Conservation (phyloP, 2,888 invertebrate species). For the Yponomeuta evonymella region DNA sequence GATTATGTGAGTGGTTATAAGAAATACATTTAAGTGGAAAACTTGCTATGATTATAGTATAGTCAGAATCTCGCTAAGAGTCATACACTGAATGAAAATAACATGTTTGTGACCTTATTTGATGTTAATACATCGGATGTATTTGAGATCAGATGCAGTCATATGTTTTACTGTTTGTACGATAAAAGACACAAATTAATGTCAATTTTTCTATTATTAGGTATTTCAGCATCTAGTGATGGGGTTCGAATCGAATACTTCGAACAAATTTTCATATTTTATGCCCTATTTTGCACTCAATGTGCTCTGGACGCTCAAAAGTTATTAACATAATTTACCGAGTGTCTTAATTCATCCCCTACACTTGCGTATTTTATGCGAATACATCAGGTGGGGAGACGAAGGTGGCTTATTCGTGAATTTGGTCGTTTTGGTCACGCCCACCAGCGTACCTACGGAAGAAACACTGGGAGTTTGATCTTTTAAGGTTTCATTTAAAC, state of each 20-base stretch:
- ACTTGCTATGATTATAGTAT: too few species aligned
- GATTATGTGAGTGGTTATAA: too few species aligned
- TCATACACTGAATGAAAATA: too few species aligned
- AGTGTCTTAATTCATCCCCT: not conserved
- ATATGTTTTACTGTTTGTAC: not conserved
- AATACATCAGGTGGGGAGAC: conserved; percentile 70
- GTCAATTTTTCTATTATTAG: too few species aligned
- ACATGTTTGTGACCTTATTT: not conserved
- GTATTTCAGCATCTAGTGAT: not conserved
- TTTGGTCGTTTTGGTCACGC: conserved; percentile 57
- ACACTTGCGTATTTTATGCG: conserved; percentile 69
- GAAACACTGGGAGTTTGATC: conserved; percentile 26
- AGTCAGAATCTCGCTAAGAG: too few species aligned
- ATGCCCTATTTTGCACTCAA: not conserved
- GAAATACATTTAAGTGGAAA: too few species aligned
- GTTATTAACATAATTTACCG: not conserved
- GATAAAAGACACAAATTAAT: not conserved
- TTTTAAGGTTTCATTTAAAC: too few species aligned
- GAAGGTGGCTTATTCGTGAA: conserved; percentile 65
- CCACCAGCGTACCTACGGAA: conserved; percentile 69
- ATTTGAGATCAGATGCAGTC: not conserved
- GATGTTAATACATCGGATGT: not conserved
- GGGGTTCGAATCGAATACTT: not conserved
- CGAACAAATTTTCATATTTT: not conserved
- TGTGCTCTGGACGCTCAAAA: not conserved